Percentiles rank a stretch among this genome's conserved stretches.
phyloP scores from a whole-genome alignment of 2,113 vertebrate genomes.

The Pseudonaja textilis region DNA sequence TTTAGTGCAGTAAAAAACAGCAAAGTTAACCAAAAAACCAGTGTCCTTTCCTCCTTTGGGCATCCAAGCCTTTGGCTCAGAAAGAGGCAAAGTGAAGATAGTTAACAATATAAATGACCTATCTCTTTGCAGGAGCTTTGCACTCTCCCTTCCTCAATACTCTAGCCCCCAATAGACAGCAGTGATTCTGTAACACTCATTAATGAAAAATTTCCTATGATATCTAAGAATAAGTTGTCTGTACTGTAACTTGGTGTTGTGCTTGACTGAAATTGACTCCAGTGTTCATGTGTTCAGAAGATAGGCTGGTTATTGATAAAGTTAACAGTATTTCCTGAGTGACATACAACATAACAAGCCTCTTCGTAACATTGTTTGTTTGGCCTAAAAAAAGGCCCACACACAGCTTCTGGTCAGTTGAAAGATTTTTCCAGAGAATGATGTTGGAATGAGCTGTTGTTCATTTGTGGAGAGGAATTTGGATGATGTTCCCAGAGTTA shows the following conservation, averaged over 20 bases:
- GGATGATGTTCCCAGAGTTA: neutral
- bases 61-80: neutral
- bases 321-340: slow-evolving; percentile 45
- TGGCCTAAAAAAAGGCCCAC: neutral
- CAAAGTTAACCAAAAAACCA: accelerated
- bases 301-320: slow-evolving; percentile 51
- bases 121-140: neutral
- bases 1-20: slow-evolving; percentile 36
- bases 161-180: neutral
- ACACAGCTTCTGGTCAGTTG: neutral
- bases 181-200: neutral
- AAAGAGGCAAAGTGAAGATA: slow-evolving; percentile 5
- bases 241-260: neutral
- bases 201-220: neutral
- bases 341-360: neutral
- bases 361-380: neutral
- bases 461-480: neutral
- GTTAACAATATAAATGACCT: neutral
- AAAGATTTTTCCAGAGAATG: neutral
- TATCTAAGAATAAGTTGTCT: neutral
- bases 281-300: slow-evolving; percentile 13
- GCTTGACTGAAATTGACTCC: slow-evolving; percentile 30
- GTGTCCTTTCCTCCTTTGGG: neutral
- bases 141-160: neutral
- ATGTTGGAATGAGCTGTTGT: neutral